Evolutionary conservation across 2,797 vertebrate genomes (phyloP), one percentile per base, ranked within the genome.

Genomic region (Tamandua tetradactyla): DNA sequence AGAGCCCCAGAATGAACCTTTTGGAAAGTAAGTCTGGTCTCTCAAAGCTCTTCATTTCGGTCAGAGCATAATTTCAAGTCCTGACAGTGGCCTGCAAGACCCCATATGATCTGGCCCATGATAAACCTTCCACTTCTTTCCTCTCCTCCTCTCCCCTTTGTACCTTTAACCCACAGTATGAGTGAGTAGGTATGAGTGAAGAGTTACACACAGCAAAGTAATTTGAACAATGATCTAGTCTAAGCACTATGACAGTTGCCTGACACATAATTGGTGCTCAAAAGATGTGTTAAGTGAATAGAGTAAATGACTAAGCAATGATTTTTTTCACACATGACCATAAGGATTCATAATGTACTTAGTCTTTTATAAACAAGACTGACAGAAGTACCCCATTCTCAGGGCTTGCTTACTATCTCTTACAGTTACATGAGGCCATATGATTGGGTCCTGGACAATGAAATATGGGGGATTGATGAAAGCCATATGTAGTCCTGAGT

Each of bases 181-280:
- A 18, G n/a, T 61, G 20, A 64, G 4, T 71, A 7, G n/a, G n/a
- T n/a, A n/a, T n/a, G n/a, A n/a, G 71, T n/a, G 32, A 55, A 84
- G 23, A 80, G 17, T 27, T 52, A 13, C 35, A 9, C 47, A 49
- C 7, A 25, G 42, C 30, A 44, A 85, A 64, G 69, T 30, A n/a
- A 23, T 5, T 10, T 10, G 2, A 66, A 20, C 5, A 61, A 6
- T 5, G 12, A 44, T n/a, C 3, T 18, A 2, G 6, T 2, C 35
- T 12, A 23, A 30, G 7, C 59, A 23, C 5, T 14, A 40, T 18
- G 25, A 40, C 49, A 42, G 18, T n/a, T 66, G 62, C 42, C 25
- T 64, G 30, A 20, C 52, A 71, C 44, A 71, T 35, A 42, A 18
- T 11, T 15, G 15, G 11, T 49, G 7, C 10, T 71, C 75, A 47